Conservation (phyloP, 92 coral and sea anemone species). For the Heteractis magnifica region DNA sequence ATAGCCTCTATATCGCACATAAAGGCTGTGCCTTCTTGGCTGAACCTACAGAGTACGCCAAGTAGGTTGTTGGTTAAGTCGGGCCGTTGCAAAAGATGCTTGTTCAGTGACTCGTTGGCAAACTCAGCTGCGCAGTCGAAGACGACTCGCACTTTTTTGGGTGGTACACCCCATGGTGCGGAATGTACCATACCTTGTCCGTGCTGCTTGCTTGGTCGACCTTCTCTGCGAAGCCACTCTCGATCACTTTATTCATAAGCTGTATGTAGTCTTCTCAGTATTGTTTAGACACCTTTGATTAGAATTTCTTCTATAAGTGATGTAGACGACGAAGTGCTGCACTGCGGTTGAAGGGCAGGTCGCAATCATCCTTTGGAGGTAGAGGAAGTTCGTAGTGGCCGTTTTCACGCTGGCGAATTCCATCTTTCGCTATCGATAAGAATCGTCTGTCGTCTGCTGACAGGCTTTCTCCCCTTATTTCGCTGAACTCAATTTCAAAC, state of each 20-base stretch:
- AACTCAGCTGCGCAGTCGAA: not conserved
- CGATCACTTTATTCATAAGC: slow-evolving; percentile 49
- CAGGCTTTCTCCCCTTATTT: slow-evolving; percentile 26
- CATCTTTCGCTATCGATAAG: slow-evolving; percentile 29
- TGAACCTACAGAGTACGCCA: slow-evolving; percentile 44
- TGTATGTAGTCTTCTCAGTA: slow-evolving; percentile 53
- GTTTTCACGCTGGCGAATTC: slow-evolving; percentile 5
- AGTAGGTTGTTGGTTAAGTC: slow-evolving; percentile 41
- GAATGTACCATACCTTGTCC: slow-evolving; percentile 34
- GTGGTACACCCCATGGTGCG: not conserved
- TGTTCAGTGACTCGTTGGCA: slow-evolving; percentile 19
- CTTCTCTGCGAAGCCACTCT: slow-evolving; percentile 45
- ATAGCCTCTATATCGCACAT: slow-evolving; percentile 27
- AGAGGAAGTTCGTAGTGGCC: slow-evolving; percentile 55
- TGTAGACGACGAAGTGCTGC: slow-evolving; percentile 37
- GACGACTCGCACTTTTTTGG: too few species aligned
- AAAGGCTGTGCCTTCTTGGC: slow-evolving; percentile 40
- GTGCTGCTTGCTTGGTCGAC: not conserved
- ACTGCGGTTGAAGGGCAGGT: slow-evolving; percentile 33
- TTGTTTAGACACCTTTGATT: slow-evolving; percentile 3
- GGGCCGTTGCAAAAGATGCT: slow-evolving; percentile 45
- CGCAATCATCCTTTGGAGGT: slow-evolving; percentile 29
- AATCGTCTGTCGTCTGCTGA: slow-evolving; percentile 53
- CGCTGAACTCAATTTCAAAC: slow-evolving; percentile 57
- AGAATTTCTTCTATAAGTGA: slow-evolving; percentile 44